phyloP scores from a whole-genome alignment of 2,888 invertebrate genomes.

The Euzetes globulus region DNA sequence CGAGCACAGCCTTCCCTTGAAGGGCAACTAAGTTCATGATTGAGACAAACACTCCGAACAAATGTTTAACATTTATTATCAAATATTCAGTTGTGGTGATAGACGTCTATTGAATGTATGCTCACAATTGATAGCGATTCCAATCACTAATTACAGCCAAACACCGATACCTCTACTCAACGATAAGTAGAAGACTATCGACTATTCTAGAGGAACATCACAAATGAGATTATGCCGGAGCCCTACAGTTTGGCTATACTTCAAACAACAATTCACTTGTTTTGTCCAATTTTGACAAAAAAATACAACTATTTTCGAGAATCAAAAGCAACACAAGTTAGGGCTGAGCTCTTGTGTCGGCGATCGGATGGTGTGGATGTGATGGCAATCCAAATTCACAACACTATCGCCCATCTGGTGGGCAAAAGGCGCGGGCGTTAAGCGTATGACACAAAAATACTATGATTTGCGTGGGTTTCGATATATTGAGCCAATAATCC shows the following conservation, averaged over 20 bases:
- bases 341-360: constrained; percentile 13
- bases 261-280: background rate
- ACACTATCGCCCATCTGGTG: constrained; percentile 19
- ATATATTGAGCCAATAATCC: constrained; percentile 25
- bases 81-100: background rate
- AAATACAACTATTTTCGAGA: too few relatives aligned
- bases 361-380: constrained; percentile 19
- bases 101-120: too few relatives aligned
- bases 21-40: constrained; percentile 24
- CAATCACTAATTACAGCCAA: background rate
- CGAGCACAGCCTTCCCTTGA: constrained; percentile 21
- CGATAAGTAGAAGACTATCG: background rate
- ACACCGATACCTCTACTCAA: constrained; percentile 1
- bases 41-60: constrained; percentile 18
- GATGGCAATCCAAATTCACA: background rate
- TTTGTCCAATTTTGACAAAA: too few relatives aligned
- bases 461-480: constrained; percentile 21
- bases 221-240: background rate
- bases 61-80: constrained; percentile 9
- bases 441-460: constrained; percentile 25
- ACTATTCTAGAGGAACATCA: background rate
- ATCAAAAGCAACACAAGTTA: background rate
- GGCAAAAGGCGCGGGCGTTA: constrained; percentile 27
- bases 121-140: background rate
- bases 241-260: background rate